phyloP scores from a whole-genome alignment of 2,888 invertebrate species.

The Dynastes grantii region DNA sequence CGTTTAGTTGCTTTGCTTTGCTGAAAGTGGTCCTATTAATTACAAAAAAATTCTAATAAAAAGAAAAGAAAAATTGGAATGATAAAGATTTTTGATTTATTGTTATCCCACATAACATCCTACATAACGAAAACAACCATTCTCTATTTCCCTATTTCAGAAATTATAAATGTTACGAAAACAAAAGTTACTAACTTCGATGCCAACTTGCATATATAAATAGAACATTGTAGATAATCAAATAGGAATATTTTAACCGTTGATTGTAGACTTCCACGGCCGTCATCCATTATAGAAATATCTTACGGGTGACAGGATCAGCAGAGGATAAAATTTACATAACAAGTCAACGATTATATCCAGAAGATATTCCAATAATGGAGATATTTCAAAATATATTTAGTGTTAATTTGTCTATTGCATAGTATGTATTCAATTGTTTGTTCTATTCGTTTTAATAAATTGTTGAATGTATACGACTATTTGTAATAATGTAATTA shows the following conservation, averaged over 20 bases:
- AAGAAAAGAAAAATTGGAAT: too few relatives aligned
- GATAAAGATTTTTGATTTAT: too few relatives aligned
- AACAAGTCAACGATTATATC: too few relatives aligned
- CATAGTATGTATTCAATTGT: neutral
- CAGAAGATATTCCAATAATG: too few relatives aligned
- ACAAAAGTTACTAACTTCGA: slow-evolving; percentile 29
- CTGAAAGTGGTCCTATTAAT: too few relatives aligned
- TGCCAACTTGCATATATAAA: slow-evolving; percentile 15
- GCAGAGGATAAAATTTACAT: too few relatives aligned
- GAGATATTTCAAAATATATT: too few relatives aligned
- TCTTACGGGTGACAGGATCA: neutral
- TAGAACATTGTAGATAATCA: slow-evolving; percentile 3
- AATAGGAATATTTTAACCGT: neutral
- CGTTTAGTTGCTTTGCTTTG: too few relatives aligned
- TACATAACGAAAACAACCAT: neutral
- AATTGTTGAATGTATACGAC: slow-evolving; percentile 44
- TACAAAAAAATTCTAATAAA: too few relatives aligned
- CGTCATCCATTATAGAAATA: too few relatives aligned
- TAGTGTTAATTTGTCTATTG: neutral
- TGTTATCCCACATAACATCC: neutral
- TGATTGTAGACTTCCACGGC: too few relatives aligned
- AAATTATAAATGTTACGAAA: neutral
- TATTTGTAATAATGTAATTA: slow-evolving; percentile 31
- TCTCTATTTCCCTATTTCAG: neutral
- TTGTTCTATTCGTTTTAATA: slow-evolving; percentile 2